phyloP scores from a whole-genome alignment of 2,113 vertebrate genomes.

The Bubo bubo region DNA sequence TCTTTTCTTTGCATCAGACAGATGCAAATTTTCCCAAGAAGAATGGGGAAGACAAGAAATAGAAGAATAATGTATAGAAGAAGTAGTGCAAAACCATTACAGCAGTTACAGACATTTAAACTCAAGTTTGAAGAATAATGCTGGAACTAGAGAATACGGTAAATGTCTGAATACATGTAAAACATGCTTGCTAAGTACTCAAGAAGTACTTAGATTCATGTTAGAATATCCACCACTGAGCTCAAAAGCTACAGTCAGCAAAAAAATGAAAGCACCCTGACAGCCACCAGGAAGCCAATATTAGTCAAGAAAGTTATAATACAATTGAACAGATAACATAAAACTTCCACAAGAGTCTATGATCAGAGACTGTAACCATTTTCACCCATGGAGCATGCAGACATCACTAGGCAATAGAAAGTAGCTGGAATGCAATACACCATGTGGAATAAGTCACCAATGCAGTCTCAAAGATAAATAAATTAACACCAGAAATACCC shows the following conservation, averaged over 20 bases:
- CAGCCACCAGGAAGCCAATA: background rate
- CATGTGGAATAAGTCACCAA: background rate
- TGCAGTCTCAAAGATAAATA: background rate
- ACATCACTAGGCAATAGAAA: background rate
- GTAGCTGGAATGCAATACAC: background rate
- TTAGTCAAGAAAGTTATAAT: background rate
- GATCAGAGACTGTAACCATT: background rate
- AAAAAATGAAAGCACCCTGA: background rate
- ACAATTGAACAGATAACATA: background rate
- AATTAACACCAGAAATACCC: background rate
- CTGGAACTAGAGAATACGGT: background rate
- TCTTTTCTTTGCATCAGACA: background rate
- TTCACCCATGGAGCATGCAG: background rate
- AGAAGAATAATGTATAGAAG: background rate
- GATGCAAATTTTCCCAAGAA: background rate
- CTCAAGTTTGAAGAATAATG: background rate
- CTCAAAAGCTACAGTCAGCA: background rate
- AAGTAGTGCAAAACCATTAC: background rate
- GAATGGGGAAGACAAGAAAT: background rate
- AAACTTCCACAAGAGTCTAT: background rate
- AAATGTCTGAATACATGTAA: background rate
- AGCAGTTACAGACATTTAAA: background rate
- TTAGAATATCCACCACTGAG: background rate
- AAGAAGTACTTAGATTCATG: background rate
- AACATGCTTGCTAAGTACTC: background rate